Evolutionary conservation across 2,797 vertebrate genomes (phyloP).

Genomic region (Eidolon dupreanum): DNA sequence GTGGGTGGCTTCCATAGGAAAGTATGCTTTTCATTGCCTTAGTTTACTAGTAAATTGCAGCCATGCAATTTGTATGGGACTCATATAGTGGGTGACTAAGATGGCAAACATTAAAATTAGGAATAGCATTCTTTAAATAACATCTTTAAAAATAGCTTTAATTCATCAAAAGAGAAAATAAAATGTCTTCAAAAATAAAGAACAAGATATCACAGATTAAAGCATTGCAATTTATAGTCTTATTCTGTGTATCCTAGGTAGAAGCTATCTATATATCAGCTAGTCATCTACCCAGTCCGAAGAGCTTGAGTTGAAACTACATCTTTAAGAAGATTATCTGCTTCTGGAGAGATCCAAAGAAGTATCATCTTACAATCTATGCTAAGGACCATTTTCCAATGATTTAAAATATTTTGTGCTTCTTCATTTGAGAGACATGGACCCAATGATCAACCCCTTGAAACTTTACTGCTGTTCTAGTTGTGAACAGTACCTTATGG

Average conservation of each 20-base stretch:
- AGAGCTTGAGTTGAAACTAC: not conserved
- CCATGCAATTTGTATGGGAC: not conserved
- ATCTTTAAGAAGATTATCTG: not conserved
- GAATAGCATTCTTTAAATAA: not conserved
- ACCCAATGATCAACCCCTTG: not conserved
- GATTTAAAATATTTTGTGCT: not conserved
- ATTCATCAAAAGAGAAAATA: not conserved
- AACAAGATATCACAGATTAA: not conserved
- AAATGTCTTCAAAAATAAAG: constrained; percentile 4
- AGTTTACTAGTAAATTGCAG: not conserved
- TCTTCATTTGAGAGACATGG: not conserved
- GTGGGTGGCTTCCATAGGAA: not conserved
- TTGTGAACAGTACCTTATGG: not conserved
- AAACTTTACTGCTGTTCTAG: not conserved
- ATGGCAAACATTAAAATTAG: not conserved
- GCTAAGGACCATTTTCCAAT: not conserved
- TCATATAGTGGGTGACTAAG: not conserved
- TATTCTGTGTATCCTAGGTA: not conserved
- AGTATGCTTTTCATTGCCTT: not conserved
- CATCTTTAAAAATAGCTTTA: not conserved
- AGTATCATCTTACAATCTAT: not conserved
- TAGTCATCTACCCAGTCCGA: not conserved
- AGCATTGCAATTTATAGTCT: not conserved
- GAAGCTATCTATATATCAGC: not conserved
- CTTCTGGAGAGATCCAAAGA: not conserved